Base-by-base conservation (phyloP, 1,140 invertebrate genomes). In the Pectinophora gossypiella region DNA sequence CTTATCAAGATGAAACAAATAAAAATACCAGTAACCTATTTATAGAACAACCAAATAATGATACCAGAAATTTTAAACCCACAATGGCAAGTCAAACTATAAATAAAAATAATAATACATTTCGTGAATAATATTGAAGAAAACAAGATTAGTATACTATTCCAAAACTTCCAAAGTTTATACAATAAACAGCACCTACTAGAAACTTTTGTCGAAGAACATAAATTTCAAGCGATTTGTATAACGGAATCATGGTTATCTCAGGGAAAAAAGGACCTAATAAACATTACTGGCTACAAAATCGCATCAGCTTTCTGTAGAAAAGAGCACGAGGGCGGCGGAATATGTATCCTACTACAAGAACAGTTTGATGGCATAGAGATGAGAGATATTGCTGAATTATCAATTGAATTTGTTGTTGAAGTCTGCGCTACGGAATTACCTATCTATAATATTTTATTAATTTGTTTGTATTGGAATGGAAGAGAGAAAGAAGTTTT, bases 401-500 rank as follows among this genome's bases (percentile, higher is more conserved):
- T 40, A 1, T 13, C 36, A 2, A 40, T 40, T 2, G 36, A 40
- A 40, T 40, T 16, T 15, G 16, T 40, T 2, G 6, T 40, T 40
- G 36, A 40, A 40, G 16, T 40, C 7, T 18, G 36, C 7, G 36
- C 36, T 15, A 7, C 7, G 1, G 36, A 45, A 22, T 7, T 45
- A 20, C 9, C 3, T 19, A 19, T 19, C 3, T 20, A 2, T 2
- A 21, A 45, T 22, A 6, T 21, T 20, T 19, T 45, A 10, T 12
- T 45, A 19, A 45, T 45, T 19, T 12, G 12, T 19, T 19, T 45
- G 20, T 45, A 45, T 13, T 45, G 43, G 43, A 45, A 21, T 19
- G 43, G 43, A n/a, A 45, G 43, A 45, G 43, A 45, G 19, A 22
- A 19, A 45, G 43, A 45, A 9, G 9, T 20, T 19, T 45, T 20